These are phyloP conservation scores for Dryobates pubescens DNA, from an alignment of 2,797 vertebrate species.

Conservation along the genomic window DNA sequence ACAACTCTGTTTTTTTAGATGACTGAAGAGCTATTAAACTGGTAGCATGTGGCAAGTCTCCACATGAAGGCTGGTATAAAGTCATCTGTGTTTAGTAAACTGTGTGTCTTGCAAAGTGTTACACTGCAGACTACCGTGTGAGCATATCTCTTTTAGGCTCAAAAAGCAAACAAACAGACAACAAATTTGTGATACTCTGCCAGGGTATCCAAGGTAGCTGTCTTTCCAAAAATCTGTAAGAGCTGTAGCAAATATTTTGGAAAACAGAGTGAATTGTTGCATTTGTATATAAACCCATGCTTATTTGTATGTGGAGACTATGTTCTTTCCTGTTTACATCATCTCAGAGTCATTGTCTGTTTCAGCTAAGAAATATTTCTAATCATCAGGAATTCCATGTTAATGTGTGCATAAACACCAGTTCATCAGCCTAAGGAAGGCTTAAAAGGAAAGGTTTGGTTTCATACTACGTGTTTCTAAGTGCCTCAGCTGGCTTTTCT, in stretches of 20 bases:
- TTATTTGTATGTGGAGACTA: not conserved
- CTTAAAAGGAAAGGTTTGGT: not conserved
- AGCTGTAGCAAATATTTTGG: not conserved
- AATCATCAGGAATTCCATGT: not conserved
- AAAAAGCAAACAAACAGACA: not conserved
- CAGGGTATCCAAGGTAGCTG: not conserved
- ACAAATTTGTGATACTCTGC: not conserved
- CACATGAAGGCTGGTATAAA: not conserved
- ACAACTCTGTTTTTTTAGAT: not conserved
- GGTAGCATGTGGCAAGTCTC: not conserved
- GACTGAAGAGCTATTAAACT: not conserved
- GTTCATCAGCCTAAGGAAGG: not conserved
- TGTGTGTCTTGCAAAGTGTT: conserved; percentile 1
- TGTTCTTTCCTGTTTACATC: conserved; percentile 2
- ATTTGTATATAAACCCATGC: not conserved
- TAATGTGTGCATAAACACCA: not conserved
- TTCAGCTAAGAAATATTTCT: conserved; percentile 12
- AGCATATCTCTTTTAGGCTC: not conserved
- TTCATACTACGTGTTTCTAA: not conserved
- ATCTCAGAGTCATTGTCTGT: conserved; percentile 15
- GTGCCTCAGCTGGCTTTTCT: not conserved
- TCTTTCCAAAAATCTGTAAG: not conserved
- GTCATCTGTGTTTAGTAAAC: conserved; percentile 15
- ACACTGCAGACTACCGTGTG: not conserved
- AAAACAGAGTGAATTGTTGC: not conserved